Base-by-base conservation (phyloP, 2,888 invertebrate genomes). In the Gymnoscelis rufifasciata region DNA sequence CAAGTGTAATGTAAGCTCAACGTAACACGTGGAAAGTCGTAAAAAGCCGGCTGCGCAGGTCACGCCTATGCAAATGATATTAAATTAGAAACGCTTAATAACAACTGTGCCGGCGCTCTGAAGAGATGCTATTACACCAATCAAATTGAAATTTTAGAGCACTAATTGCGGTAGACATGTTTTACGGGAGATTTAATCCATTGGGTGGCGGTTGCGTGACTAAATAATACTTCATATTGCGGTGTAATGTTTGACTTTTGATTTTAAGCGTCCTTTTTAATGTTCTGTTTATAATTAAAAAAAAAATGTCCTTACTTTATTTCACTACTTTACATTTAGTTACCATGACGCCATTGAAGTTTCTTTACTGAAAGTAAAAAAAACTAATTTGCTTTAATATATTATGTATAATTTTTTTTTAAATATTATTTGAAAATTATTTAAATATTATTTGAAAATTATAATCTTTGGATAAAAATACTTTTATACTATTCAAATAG, bases 121-220 rank as follows among this genome's bases (percentile, higher is more conserved):
- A 84, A 84, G 84, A 87, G 83, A 82, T 87, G 86, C 83, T 83
- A 88, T 88, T 88, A 87, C 81, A 86, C 80, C 83, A 83, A 88
- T 87, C 83, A 87, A 87, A 87, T 80, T 78, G 77, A 78, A 78
- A 86, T 88, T 86, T 82, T 74, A 74, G 76, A 74, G 61, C 68
- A 82, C 84, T 86, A 88, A 87, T 87, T 86, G 79, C 80, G 67
- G 63, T 66, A 78, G 71, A 78, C 80, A 71, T 80, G 77, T 81
- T 84, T 83, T 78, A 81, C 75, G 71, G 66, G 68, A 46, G 55
- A 48, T 63, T 60, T 67, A 72, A 77, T 72, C 70, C 69, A 65
- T 53, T 51, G 63, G 65, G 59, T 62, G 65, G 62, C 64, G 45
- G 42, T 45, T 52, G 58, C 43, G 51, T 47, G 46, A 43, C 51